Evolutionary conservation across 1,140 invertebrate species (phyloP), one percentile per base, ranked within the genome.

Genomic region (Drosophila arawakana): DNA sequence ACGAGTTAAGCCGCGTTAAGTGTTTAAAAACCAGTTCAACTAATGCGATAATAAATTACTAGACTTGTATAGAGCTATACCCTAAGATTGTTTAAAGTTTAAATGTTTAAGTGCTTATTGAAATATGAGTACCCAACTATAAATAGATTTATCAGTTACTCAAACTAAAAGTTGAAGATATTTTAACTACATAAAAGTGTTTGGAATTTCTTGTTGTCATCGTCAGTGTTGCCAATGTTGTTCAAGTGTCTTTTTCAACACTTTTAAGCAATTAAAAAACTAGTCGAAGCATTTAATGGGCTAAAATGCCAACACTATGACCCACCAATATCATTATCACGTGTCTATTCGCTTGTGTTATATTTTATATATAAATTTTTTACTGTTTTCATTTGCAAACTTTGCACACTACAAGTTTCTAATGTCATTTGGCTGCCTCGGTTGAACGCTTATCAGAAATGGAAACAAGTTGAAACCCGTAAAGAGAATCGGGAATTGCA

Each of bases 1-100:
- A 63, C 60, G 35, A 21, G 47, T 67, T 58, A 49, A 61, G 44
- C 35, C 18, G n/a, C 18, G 5, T 47, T 15, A 61, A 61, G 44
- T 54, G 13, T 54, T 21, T 11, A 3, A 61, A 61, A 61, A 63
- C 61, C 61, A 52, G 61, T 63, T 63, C 30, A 63, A 43, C n/a
- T 30, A 52, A 21, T 30, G n/a, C 2, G 50, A 1, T n/a, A 13
- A 30, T n/a, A 52, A 34, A 15, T 54, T 6, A 25, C 3, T 43
- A n/a, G 41, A 11, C 4, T 43, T 13, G n/a, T 43, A 0, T n/a
- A 4, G 10, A n/a, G 1, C 11, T 13, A 43, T 43, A 43, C 11
- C n/a, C 10, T n/a, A 43, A 6, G 41, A 43, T 43, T 21, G 4
- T 10, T 6, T n/a, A 15, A 15, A 15, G n/a, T 54, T 8, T 54